phyloP scores from a whole-genome alignment of 2,888 invertebrate genomes.

The Boloria selene region DNA sequence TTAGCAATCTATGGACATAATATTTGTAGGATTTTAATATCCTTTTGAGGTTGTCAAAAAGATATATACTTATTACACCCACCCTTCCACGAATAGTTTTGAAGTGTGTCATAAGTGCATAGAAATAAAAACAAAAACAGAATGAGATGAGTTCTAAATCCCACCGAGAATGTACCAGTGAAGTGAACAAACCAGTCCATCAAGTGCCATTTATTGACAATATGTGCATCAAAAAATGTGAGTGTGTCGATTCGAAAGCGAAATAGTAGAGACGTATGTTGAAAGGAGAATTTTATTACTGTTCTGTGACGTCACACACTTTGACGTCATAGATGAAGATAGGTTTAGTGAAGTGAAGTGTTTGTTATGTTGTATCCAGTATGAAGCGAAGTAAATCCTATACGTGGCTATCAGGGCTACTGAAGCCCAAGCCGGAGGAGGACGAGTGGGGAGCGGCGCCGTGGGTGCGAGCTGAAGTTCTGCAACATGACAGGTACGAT shows the following conservation, averaged over 20 bases:
- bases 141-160: neutral
- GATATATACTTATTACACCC: neutral
- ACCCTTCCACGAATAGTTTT: constrained; percentile 15
- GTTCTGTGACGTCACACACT: constrained; percentile 2
- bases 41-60: too few species aligned
- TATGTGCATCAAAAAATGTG: constrained; percentile 4
- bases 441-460: constrained; percentile 72
- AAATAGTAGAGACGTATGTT: neutral
- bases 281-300: neutral
- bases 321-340: neutral
- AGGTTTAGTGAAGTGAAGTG: neutral
- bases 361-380: constrained; percentile 15
- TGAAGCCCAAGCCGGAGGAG: constrained; percentile 55
- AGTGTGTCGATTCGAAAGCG: neutral
- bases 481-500: constrained; percentile 68
- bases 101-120: constrained; percentile 27
- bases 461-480: constrained; percentile 67
- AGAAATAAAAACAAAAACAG: constrained; percentile 11
- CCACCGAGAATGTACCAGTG: constrained; percentile 9
- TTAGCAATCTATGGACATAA: too few species aligned
- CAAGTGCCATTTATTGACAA: constrained; percentile 25
- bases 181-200: constrained; percentile 21
- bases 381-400: constrained; percentile 79
- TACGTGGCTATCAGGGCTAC: constrained; percentile 76
- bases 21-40: too few species aligned